These are phyloP conservation scores for Conus canariensis DNA, from an alignment of 2,888 invertebrate species.

Conservation along the genomic window DNA sequence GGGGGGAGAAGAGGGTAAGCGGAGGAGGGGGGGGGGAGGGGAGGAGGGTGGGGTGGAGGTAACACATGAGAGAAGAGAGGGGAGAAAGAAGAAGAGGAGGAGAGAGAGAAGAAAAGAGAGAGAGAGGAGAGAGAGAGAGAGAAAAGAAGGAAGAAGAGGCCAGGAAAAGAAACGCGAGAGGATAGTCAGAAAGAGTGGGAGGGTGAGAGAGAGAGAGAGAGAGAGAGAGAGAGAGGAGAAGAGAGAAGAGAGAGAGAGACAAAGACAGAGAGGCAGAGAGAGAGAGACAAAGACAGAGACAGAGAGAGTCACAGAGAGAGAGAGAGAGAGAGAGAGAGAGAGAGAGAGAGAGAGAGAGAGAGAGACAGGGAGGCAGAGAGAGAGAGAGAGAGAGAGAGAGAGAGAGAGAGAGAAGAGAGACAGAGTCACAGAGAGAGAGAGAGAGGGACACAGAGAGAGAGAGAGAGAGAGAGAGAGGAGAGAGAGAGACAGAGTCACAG, in stretches of 20 bases:
- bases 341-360: neutral
- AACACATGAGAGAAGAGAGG: no score
- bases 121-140: neutral
- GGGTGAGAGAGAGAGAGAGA: neutral
- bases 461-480: neutral
- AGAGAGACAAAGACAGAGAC: neutral
- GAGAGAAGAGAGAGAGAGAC: neutral
- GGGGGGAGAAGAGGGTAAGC: no score
- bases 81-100: neutral
- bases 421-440: neutral
- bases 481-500: neutral
- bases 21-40: no score
- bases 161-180: neutral
- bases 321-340: neutral
- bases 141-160: neutral
- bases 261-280: neutral
- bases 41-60: no score
- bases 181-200: neutral
- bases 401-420: neutral
- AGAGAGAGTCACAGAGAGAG: neutral
- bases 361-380: neutral
- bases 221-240: neutral
- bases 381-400: neutral
- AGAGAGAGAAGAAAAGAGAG: neutral
- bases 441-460: neutral